phyloP scores from a whole-genome alignment of 2,888 invertebrate genomes.

The Gordius sp. region DNA sequence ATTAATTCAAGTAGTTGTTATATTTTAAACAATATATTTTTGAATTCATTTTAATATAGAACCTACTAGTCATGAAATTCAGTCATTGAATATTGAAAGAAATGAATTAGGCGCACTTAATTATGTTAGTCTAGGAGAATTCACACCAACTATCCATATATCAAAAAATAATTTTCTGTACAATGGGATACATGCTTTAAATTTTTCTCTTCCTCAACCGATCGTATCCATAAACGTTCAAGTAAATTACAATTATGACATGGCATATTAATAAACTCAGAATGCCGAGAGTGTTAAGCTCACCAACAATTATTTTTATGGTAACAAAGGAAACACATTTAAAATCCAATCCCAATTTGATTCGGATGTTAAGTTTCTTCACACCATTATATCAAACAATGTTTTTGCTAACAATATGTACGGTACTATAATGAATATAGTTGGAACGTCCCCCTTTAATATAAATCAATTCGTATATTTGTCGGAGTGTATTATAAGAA shows the following conservation, averaged over 20 bases:
- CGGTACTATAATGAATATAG: background rate
- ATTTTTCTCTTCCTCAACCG: background rate
- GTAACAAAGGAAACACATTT: background rate
- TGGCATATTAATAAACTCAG: background rate
- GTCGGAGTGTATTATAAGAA: background rate
- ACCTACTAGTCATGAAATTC: background rate
- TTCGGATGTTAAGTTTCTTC: background rate
- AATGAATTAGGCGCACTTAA: background rate
- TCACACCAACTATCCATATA: background rate
- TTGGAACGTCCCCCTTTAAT: background rate
- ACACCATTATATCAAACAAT: background rate
- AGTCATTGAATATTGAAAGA: background rate
- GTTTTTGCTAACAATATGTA: background rate
- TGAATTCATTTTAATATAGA: too few relatives aligned
- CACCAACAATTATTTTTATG: background rate
- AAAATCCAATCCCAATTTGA: background rate
- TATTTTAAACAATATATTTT: too few relatives aligned
- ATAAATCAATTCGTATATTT: background rate
- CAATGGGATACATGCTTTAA: slow-evolving; percentile 1
- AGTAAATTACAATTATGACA: background rate
- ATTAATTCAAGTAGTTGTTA: too few relatives aligned
- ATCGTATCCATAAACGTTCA: background rate
- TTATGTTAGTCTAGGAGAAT: background rate
- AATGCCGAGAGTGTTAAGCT: background rate
- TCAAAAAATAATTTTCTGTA: background rate